These are phyloP conservation scores for Tachina fera DNA, from an alignment of 2,888 invertebrate genomes.

Conservation along the genomic window DNA sequence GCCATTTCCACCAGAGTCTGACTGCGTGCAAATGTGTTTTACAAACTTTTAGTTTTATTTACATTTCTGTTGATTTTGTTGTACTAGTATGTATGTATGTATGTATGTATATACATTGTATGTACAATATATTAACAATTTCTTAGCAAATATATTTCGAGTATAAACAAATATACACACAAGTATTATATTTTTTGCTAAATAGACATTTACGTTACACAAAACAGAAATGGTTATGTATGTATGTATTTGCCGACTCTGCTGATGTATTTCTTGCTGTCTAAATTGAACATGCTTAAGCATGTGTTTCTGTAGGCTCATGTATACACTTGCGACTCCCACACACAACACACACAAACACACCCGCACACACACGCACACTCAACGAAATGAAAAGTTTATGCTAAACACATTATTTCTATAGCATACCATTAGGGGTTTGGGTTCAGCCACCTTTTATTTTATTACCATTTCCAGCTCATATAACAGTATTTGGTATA, in stretches of 20 bases:
- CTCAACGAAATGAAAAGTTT: constrained; percentile 30
- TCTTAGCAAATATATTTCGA: constrained; percentile 13
- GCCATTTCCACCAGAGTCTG: constrained; percentile 21
- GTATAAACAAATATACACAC: neutral
- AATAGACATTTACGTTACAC: constrained; percentile 15
- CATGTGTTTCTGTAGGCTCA: neutral
- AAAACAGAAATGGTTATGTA: neutral
- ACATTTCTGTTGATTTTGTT: constrained; percentile 2
- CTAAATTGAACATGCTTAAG: neutral
- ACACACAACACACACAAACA: neutral
- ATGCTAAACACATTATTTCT: constrained; percentile 44
- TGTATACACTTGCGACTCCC: neutral
- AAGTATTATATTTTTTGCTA: neutral
- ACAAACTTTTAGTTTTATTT: constrained; percentile 23
- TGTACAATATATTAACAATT: constrained; percentile 4
- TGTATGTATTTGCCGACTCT: neutral
- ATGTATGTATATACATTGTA: no score
- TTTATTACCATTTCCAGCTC: constrained; percentile 8
- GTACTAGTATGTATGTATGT: neutral
- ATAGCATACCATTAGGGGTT: constrained; percentile 49
- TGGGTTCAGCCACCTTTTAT: constrained; percentile 17
- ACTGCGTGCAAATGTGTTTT: neutral
- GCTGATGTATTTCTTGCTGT: neutral
- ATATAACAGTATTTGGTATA: constrained; percentile 4
- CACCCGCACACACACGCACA: neutral